phyloP scores from a whole-genome alignment of 1,140 invertebrate genomes.

The Alviniconcha marisindica region DNA sequence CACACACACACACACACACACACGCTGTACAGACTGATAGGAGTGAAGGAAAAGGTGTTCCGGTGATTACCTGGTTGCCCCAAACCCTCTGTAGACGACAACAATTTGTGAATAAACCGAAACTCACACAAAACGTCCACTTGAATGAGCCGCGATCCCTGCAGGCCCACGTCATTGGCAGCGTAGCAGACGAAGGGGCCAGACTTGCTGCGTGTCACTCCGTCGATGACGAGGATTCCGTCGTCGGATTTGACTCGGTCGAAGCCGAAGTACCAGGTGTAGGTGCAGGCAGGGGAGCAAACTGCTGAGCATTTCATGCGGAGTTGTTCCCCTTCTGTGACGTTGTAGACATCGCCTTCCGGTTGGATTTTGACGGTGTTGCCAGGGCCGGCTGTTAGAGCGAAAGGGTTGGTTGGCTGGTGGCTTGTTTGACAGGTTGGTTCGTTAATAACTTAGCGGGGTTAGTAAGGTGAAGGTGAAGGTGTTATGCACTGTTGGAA shows the following conservation, averaged over 20 bases:
- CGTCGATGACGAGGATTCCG: constrained; percentile 15
- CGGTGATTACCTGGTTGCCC: no score
- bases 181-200: constrained; percentile 43
- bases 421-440: no score
- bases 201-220: background rate
- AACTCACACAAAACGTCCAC: constrained; percentile 42
- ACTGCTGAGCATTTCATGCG: constrained; percentile 33
- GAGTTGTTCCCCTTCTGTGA: constrained; percentile 37
- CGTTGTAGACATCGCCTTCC: constrained; percentile 15
- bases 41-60: no score
- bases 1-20: constrained; percentile 10
- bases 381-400: constrained; percentile 30
- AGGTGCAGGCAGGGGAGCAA: constrained; percentile 44
- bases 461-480: no score
- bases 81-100: background rate
- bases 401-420: background rate
- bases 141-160: constrained; percentile 39
- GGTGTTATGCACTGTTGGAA: no score
- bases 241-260: constrained; percentile 22
- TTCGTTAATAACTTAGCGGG: no score
- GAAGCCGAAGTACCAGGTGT: constrained; percentile 41
- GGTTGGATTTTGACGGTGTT: constrained; percentile 42
- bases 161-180: constrained; percentile 37
- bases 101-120: no score
- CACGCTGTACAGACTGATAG: background rate